Conservation (phyloP, 2,888 invertebrate genomes). For the Drosophila setosimentum region DNA sequence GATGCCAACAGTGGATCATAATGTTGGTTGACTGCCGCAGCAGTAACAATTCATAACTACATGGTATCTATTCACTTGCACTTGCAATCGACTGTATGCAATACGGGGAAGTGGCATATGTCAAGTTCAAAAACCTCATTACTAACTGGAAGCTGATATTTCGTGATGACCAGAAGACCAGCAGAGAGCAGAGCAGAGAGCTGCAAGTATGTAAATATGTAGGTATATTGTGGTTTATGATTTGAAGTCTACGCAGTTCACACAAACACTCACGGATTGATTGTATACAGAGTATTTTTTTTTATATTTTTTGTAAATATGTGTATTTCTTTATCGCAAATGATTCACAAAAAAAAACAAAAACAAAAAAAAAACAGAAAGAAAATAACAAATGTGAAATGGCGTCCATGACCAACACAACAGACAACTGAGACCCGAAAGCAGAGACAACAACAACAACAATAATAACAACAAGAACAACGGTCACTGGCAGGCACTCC, state of each 20-base stretch:
- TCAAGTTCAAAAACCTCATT: conserved; percentile 70
- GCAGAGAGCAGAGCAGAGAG: conserved; percentile 19
- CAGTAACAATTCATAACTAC: not conserved
- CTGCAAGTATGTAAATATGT: conserved; percentile 25
- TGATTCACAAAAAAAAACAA: conserved; percentile 65
- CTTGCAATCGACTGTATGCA: conserved; percentile 1
- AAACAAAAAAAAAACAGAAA: conserved; percentile 20
- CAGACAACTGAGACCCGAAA: conserved; percentile 55
- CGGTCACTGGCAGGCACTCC: conserved; percentile 52
- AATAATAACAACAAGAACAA: too few relatives aligned
- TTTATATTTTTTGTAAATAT: conserved; percentile 10
- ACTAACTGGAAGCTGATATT: conserved; percentile 42
- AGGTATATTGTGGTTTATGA: conserved; percentile 68
- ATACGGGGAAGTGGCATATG: not conserved
- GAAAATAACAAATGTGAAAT: conserved; percentile 64
- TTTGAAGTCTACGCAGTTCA: conserved; percentile 48
- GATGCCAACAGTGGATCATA: conserved; percentile 10
- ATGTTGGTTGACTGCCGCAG: conserved; percentile 16
- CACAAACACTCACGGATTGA: conserved; percentile 5
- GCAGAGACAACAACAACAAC: conserved; percentile 41
- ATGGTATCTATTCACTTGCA: conserved; percentile 20
- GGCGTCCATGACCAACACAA: conserved; percentile 79
- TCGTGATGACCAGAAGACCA: conserved; percentile 29
- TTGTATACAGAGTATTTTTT: not conserved
- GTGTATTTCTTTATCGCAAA: conserved; percentile 72